Evolutionary conservation across 2,797 vertebrate genomes (phyloP).

Genomic region (Mormyrops boulengeri): DNA sequence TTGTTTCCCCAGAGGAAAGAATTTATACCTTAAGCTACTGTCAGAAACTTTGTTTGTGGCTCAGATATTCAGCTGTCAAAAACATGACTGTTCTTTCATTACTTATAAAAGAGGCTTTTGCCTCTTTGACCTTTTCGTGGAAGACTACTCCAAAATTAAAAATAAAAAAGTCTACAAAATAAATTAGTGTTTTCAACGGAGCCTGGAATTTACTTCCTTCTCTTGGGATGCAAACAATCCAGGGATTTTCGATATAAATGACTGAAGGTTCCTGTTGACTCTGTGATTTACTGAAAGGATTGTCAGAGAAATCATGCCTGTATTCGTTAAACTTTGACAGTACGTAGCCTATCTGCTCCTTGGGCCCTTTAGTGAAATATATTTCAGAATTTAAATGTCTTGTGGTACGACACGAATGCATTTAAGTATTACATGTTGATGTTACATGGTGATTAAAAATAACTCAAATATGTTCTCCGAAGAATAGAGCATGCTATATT

Average conservation of each 20-base stretch:
- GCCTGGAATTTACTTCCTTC: conserved; percentile 44
- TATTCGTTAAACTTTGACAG: conserved; percentile 45
- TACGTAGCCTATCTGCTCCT: neutral
- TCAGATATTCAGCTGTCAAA: conserved; percentile 33
- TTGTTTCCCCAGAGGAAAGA: neutral
- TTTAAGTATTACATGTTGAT: neutral
- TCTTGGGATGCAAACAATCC: conserved; percentile 44
- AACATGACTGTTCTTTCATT: conserved; percentile 26
- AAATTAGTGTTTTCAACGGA: conserved; percentile 53
- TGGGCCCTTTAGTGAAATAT: neutral
- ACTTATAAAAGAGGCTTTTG: conserved; percentile 16
- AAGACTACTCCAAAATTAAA: conserved; percentile 31
- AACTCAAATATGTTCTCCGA: neutral
- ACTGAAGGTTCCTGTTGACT: conserved; percentile 38
- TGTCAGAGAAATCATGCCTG: conserved; percentile 50
- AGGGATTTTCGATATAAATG: conserved; percentile 49
- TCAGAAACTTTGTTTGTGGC: neutral
- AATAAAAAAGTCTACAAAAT: conserved; percentile 43
- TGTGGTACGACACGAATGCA: neutral
- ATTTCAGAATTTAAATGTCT: neutral
- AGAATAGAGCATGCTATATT: neutral
- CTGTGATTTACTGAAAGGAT: conserved; percentile 40
- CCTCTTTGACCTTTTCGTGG: conserved; percentile 31
- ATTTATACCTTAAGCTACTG: neutral
- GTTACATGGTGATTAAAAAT: neutral